Base-by-base conservation (phyloP, 2,888 invertebrate species). In the Rotaria magnacalcarata region DNA sequence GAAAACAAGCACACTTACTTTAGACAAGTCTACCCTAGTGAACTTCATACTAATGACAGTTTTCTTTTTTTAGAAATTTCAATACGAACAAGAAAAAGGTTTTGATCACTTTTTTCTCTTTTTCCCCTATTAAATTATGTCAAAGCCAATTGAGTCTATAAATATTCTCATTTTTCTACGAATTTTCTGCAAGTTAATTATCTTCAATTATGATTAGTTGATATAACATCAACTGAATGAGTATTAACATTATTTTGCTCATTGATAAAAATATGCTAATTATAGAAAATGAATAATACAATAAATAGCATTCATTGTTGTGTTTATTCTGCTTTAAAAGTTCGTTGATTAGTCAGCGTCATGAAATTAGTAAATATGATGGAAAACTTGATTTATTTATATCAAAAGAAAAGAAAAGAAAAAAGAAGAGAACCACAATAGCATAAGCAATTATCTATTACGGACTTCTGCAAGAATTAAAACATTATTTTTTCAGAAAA, bases 71-170 rank as follows among this genome's bases (percentile, higher is more conserved):
- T 16, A 34, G 27, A 27, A 67, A 67, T 27, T 67, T 67, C 34
- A 67, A 41, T 7, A 34, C 14, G 27, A 7, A 67, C 34, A 67
- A 34, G 19, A 16, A 67, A 34, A 67, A 16, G 19, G 24, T 24
- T 56, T 24, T 19, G 5, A 19, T 27, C 14, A 27, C 0, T 27
- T 34, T 16, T 41, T 34, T 0, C 6, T 41, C n/a, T 34, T 67
- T 34, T 41, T 67, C 14, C 19, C 19, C 67, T 67, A 67, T 67
- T 67, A 41, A 19, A 67, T 19, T 67, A 67, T 67, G 67, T 67
- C 67, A 67, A 67, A 67, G 67, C 34, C 67, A 67, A 67, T 67
- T 67, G 67, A 67, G 34, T 24, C 34, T 67, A 67, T 67, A 34
- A 1, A 67, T 34, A 67, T 34, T 67, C 67, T 67, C 67, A 34